Evolutionary conservation across 2,888 invertebrate genomes (phyloP).

Genomic region (Rhimphoctona megacephalus): DNA sequence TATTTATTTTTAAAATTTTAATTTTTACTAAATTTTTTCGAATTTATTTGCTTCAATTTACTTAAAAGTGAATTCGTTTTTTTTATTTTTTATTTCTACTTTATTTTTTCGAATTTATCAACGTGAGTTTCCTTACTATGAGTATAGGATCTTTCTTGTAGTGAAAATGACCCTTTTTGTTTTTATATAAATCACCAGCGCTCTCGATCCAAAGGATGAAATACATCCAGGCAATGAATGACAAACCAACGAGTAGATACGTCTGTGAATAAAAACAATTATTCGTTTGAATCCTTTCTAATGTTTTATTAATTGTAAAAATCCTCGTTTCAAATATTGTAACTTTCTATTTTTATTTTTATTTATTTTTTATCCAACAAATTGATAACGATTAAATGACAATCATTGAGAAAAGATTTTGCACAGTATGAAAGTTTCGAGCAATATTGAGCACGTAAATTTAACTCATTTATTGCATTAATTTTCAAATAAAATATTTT

Average conservation of each 20-base stretch:
- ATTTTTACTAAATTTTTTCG: neutral
- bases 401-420: no score
- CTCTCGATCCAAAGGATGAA: conserved; percentile 88
- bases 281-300: neutral
- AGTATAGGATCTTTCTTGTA: conserved; percentile 77
- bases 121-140: conserved; percentile 71
- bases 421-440: no score
- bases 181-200: conserved; percentile 85
- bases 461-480: neutral
- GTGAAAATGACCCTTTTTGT: conserved; percentile 74
- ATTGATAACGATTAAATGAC: neutral
- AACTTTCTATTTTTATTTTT: neutral
- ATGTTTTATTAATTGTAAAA: neutral
- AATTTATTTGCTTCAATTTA: neutral
- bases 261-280: conserved; percentile 84
- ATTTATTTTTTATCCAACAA: neutral
- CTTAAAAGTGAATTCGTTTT: neutral
- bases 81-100: neutral
- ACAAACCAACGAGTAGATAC: conserved; percentile 86
- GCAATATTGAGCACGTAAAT: neutral
- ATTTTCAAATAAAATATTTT: neutral
- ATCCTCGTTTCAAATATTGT: neutral
- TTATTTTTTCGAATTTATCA: neutral
- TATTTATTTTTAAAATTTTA: no score
- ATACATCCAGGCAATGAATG: conserved; percentile 87